These are phyloP conservation scores for Schizothorax lantsangensis DNA, from an alignment of 2,797 vertebrate species.

Conservation along the genomic window DNA sequence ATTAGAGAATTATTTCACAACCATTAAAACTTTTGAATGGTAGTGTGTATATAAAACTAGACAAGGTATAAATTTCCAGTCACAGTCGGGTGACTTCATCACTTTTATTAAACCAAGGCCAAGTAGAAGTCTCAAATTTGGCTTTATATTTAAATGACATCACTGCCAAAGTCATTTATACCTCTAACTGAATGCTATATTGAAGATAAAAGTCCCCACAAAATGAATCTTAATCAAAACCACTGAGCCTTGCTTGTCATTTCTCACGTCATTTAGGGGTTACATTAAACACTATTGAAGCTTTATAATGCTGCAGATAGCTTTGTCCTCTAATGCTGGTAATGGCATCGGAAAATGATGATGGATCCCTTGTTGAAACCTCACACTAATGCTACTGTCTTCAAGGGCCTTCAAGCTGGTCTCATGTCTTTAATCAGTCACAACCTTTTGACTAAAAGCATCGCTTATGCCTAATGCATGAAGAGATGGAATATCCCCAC, in stretches of 20 bases:
- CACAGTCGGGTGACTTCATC: not conserved
- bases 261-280: constrained; percentile 4
- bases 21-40: not conserved
- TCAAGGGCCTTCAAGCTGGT: constrained; percentile 66
- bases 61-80: not conserved
- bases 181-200: not conserved
- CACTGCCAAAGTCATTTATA: not conserved
- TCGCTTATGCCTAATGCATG: constrained; percentile 66
- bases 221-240: constrained; percentile 27
- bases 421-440: constrained; percentile 60
- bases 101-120: not conserved
- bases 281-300: constrained; percentile 15
- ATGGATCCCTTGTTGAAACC: constrained; percentile 48
- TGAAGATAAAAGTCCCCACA: constrained; percentile 13
- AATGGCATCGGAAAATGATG: constrained; percentile 62
- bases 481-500: constrained; percentile 68
- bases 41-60: not conserved
- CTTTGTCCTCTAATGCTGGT: constrained; percentile 62
- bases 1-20: not conserved
- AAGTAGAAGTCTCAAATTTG: not conserved
- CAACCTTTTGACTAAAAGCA: constrained; percentile 63
- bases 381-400: constrained; percentile 55
- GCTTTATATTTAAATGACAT: constrained; percentile 7
- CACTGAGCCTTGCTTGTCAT: constrained; percentile 19
- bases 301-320: not conserved